phyloP scores from a whole-genome alignment of 2,797 vertebrate genomes.

The Acanthiza pusilla region DNA sequence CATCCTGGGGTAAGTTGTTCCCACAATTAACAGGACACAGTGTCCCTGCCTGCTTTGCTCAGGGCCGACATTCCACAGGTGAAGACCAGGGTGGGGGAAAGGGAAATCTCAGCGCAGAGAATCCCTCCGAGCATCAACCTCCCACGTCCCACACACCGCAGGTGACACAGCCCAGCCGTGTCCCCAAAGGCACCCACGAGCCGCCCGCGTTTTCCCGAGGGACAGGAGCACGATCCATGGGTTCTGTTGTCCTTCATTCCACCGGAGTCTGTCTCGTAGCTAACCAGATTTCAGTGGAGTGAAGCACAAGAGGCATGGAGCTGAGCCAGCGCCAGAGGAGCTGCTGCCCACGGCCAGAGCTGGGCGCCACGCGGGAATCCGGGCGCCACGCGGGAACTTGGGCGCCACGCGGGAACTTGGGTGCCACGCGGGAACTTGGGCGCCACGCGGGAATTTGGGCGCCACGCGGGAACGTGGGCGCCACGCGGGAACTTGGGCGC shows the following conservation, averaged over 20 bases:
- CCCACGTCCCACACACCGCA: too few relatives aligned
- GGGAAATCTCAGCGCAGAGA: fast-evolving
- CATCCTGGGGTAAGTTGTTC: background rate
- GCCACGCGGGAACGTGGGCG: background rate
- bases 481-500: background rate
- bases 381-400: background rate
- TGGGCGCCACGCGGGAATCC: background rate
- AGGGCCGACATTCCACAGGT: background rate
- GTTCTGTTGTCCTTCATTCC: conserved; percentile 99
- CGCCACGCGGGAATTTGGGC: background rate
- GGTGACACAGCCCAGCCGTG: background rate
- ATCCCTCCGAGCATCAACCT: background rate
- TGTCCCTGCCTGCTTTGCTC: fast-evolving
- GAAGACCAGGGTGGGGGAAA: fast-evolving
- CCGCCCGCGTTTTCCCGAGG: background rate
- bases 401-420: background rate
- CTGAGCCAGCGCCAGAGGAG: conserved; percentile 44
- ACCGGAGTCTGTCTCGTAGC: conserved; percentile 98
- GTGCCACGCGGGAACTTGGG: background rate
- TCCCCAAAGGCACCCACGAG: background rate
- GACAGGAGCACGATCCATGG: conserved; percentile 76
- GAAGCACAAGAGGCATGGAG: conserved; percentile 96
- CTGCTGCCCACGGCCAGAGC: background rate
- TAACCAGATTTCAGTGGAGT: conserved; percentile 99
- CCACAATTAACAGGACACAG: background rate